A percentile compares a stretch with the other conserved stretches of the same genome.
Conservation (phyloP, 1,140 invertebrate genomes). For the Lysiphlebus fabarum region DNA sequence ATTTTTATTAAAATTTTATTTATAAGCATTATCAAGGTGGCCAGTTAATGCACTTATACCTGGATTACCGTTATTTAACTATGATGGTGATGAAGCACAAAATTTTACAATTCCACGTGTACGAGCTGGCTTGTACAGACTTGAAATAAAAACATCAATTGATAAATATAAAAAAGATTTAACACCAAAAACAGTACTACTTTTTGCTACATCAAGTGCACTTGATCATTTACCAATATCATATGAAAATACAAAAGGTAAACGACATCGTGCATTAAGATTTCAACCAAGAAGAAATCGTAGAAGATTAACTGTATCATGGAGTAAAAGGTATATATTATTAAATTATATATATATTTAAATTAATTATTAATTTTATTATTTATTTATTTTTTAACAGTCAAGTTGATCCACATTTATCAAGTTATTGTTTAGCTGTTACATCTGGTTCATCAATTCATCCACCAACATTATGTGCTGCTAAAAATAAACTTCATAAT, state of each 20-base stretch:
- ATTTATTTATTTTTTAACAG: conserved; percentile 31
- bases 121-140: conserved; percentile 50
- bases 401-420: conserved; percentile 45
- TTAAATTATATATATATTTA: neutral
- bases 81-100: conserved; percentile 47
- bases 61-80: conserved; percentile 45
- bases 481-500: conserved; percentile 44
- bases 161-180: conserved; percentile 23
- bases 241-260: conserved; percentile 32
- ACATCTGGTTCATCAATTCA: conserved; percentile 46
- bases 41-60: conserved; percentile 48
- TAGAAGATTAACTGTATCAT: conserved; percentile 47
- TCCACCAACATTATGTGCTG: conserved; percentile 50
- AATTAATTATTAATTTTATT: neutral
- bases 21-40: conserved; percentile 44
- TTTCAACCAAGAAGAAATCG: conserved; percentile 49
- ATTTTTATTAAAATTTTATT: too few relatives aligned
- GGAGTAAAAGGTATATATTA: conserved; percentile 46
- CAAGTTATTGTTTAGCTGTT: conserved; percentile 51
- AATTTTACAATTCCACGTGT: conserved; percentile 50
- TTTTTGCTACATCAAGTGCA: conserved; percentile 48
- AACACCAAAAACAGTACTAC: conserved; percentile 45
- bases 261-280: conserved; percentile 39
- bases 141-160: conserved; percentile 47
- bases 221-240: conserved; percentile 40